phyloP scores from a whole-genome alignment of 2,113 vertebrate species.

The Nesogale talazaci region DNA sequence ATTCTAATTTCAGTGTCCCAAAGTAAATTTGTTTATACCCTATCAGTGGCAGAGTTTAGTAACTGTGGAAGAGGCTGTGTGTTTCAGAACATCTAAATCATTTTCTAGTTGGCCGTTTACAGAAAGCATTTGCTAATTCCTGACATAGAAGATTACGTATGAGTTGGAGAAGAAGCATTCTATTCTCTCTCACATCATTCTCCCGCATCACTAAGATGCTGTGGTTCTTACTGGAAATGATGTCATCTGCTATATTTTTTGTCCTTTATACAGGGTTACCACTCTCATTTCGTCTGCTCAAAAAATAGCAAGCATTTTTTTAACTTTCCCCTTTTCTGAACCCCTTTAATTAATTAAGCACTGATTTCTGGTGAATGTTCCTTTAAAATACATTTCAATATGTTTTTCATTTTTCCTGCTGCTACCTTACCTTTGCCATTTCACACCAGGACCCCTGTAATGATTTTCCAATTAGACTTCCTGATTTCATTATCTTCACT shows the following conservation, averaged over 20 bases:
- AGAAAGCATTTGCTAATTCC: neutral
- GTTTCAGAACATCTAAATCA: neutral
- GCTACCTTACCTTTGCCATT: neutral
- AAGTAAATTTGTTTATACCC: neutral
- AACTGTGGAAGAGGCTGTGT: neutral
- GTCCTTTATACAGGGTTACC: too few relatives aligned
- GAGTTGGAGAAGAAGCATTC: neutral
- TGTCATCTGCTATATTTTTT: too few relatives aligned
- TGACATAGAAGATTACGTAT: neutral
- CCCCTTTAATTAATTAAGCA: neutral
- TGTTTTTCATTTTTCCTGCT: neutral
- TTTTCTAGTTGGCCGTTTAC: neutral
- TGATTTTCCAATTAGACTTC: conserved; percentile 9
- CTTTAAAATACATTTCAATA: conserved; percentile 27
- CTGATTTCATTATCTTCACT: neutral
- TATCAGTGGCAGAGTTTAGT: neutral
- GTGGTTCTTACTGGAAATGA: too few relatives aligned
- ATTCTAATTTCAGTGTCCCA: neutral
- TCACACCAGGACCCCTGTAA: neutral
- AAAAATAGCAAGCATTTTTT: neutral
- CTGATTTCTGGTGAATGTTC: neutral
- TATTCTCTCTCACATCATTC: neutral
- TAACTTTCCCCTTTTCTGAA: neutral
- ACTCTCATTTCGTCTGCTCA: too few relatives aligned
- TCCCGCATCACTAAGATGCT: too few relatives aligned